Evolutionary conservation across 2,888 invertebrate species (phyloP), one percentile per base, ranked within the genome.

Genomic region (Priocnemis perturbator): DNA sequence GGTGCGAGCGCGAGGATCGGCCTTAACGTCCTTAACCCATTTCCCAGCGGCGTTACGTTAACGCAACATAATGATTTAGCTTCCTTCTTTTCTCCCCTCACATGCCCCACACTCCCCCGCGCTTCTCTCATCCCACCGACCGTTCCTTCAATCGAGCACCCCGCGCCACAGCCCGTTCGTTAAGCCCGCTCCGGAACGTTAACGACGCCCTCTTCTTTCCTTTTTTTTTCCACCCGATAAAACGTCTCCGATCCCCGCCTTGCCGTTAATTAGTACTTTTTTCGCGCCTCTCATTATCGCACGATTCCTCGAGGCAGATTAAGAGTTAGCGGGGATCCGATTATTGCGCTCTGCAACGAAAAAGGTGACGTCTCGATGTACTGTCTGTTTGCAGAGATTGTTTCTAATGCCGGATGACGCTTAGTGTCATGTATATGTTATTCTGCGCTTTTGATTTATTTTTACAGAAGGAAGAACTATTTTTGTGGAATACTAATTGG

Each of bases 21-120:
- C 68, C 64, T 77, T 69, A 73, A 76, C 73, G 77, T 76, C 76
- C 77, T 77, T 76, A 77, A 77, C 77, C 77, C 64, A 77, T 77
- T 73, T 77, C 69, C 60, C 66, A 48, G 26, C 69, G 66, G 67
- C 62, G 69, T 76, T 75, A 75, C 67, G 75, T 75, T 76, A 76
- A 76, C 70, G 68, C 67, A 75, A 76, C 76, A 75, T 76, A 76
- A 76, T 70, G 70, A 70, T 69, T 71, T 48, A 59, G 76, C 71
- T 73, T 74, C 69, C 69, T 67, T 48, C 52, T 45, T 45, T 45
- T 59, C 14, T 59, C 17, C 17, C 30, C 23, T 55, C n/a, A 23
- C 20, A 55, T 19, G 15, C 17, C 19, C 5, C 14, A 37, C 14
- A 45, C 23, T 60, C 15, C 19, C 48, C 64, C 23, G 7, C 56